Percentiles rank a stretch among this genome's conserved stretches.
phyloP scores from a whole-genome alignment of 2,113 vertebrate species.

The Pituophis catenifer region DNA sequence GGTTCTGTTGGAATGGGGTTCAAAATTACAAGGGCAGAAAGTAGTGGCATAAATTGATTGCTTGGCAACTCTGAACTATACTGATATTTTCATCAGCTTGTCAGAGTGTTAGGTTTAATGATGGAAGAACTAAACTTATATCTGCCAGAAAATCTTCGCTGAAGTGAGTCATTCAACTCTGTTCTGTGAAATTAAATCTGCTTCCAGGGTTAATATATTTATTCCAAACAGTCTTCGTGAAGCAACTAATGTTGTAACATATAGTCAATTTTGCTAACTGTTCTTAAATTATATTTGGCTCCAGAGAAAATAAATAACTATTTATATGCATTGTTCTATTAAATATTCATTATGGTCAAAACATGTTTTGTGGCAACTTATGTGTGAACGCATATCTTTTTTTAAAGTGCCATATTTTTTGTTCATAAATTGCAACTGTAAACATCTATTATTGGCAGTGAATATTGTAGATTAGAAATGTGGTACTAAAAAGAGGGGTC shows the following conservation, averaged over 20 bases:
- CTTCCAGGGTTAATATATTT: conserved; percentile 17
- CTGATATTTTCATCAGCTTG: background rate
- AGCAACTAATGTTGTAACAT: background rate
- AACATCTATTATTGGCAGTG: background rate
- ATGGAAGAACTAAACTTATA: background rate
- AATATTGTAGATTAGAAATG: background rate
- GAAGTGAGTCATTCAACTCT: background rate
- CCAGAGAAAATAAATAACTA: background rate
- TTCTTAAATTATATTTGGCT: background rate
- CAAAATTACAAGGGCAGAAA: background rate
- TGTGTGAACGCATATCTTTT: background rate
- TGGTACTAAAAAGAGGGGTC: background rate
- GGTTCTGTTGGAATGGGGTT: background rate
- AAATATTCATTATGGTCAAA: background rate
- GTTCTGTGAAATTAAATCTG: conserved; percentile 6
- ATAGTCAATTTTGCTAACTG: background rate
- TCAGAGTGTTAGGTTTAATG: background rate
- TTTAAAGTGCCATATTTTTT: background rate
- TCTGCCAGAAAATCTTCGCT: background rate
- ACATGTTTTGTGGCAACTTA: background rate
- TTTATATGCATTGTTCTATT: background rate
- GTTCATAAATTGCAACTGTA: background rate
- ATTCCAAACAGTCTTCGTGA: background rate
- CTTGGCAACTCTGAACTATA: background rate
- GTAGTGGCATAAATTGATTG: background rate